A percentile compares a stretch with the other conserved stretches of the same genome.
Conservation (phyloP, 2,113 vertebrate species). For the Pseudorectes ferrugineus region DNA sequence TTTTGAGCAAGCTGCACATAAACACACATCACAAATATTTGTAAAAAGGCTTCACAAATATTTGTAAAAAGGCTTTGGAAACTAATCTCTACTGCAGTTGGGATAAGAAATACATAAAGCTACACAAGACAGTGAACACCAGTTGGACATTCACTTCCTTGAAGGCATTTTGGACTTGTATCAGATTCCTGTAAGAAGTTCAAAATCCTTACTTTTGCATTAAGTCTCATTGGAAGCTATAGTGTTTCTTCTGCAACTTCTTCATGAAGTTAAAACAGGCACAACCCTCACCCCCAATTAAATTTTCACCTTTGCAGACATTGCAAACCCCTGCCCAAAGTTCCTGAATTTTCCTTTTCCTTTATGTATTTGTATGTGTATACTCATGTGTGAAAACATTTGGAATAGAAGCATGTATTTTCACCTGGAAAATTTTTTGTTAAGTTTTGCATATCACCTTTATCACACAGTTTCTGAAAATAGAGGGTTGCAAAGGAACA, state of each 20-base stretch:
- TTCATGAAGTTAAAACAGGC: neutral
- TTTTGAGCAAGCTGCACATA: neutral
- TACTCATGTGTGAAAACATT: neutral
- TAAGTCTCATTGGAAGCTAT: neutral
- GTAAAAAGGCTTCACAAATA: neutral
- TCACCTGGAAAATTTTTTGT: neutral
- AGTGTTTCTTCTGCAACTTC: neutral
- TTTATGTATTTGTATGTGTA: neutral
- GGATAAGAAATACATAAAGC: neutral
- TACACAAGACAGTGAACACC: neutral
- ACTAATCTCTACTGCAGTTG: neutral
- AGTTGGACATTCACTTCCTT: neutral
- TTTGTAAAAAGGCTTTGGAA: neutral
- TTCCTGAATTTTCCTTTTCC: neutral
- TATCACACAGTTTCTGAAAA: neutral
- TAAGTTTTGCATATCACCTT: neutral
- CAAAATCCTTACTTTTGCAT: neutral
- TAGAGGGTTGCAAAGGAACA: neutral
- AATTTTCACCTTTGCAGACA: neutral
- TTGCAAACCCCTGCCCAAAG: neutral
- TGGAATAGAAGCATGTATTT: neutral
- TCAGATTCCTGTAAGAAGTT: neutral
- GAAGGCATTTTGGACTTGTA: neutral
- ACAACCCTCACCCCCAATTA: fast-evolving
- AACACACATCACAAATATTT: neutral